A percentile compares a stretch with the other conserved stretches of the same genome.
Evolutionary conservation across 2,888 invertebrate species (phyloP).

Genomic region (Hydroisotoma schaefferi): DNA sequence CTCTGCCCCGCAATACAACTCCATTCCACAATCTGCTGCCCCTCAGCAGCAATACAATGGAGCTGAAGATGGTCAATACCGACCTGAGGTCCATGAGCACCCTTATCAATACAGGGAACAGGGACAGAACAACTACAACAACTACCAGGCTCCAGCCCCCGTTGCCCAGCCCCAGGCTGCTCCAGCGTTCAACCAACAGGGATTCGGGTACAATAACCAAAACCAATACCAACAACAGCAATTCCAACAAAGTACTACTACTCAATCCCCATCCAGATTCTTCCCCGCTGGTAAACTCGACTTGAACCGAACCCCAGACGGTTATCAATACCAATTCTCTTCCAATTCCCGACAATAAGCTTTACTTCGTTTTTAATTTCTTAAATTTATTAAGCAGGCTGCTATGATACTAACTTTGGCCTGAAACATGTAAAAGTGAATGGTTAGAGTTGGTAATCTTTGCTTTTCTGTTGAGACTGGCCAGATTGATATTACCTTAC

Average conservation of each 20-base stretch:
- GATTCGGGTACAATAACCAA: constrained; percentile 45
- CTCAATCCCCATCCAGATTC: constrained; percentile 69
- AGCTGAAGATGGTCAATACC: constrained; percentile 37
- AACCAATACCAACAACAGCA: constrained; percentile 36
- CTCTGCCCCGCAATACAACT: constrained; percentile 57
- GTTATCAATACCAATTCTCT: constrained; percentile 77
- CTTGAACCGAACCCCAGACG: constrained; percentile 80
- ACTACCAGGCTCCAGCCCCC: constrained; percentile 50
- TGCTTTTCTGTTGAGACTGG: too few relatives aligned
- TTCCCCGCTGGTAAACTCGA: constrained; percentile 81
- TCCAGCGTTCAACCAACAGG: constrained; percentile 51
- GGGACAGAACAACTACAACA: constrained; percentile 54
- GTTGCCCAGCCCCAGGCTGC: constrained; percentile 22
- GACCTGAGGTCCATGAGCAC: constrained; percentile 26
- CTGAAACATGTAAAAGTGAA: too few relatives aligned
- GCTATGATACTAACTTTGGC: too few relatives aligned
- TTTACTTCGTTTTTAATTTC: constrained; percentile 7
- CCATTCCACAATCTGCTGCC: constrained; percentile 50
- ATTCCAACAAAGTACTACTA: constrained; percentile 59
- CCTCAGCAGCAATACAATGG: constrained; percentile 14
- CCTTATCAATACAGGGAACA: constrained; percentile 51
- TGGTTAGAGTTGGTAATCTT: too few relatives aligned
- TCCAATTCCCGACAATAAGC: constrained; percentile 26
- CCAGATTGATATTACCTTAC: too few relatives aligned
- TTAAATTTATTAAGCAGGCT: constrained; percentile 11